Evolutionary conservation across 1,140 invertebrate species (phyloP), one percentile per base, ranked within the genome.

Genomic region (Calliphora vicina): DNA sequence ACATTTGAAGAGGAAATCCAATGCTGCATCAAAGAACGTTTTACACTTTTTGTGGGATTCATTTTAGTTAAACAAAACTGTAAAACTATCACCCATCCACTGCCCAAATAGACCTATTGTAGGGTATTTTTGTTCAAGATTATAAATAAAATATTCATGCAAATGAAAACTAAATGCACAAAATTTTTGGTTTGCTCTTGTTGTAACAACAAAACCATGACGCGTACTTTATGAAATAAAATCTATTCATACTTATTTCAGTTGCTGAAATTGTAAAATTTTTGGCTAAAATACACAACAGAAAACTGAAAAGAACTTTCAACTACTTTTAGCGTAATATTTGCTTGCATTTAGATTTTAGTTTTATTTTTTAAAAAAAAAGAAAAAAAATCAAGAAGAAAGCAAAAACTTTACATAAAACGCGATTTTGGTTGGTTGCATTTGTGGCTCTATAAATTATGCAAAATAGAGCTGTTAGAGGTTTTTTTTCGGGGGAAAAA

Each of bases 141-240:
- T 35, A 35, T 35, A 35, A 35, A 35, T 35, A 86, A 88, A 88
- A 88, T 88, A 88, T 88, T 88, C 87, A 88, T 88, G 87, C 85
- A 88, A 88, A 88, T 88, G 87, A 88, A 88, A 88, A 88, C 88
- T 88, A 88, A 88, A 88, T 88, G 87, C 87, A 88, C 87, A 88
- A 72, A 82, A 29, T 35, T 74, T 17, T 74, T 29, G 26, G 26
- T 74, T 74, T 35, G 26, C n/a, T 29, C 25, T 74, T 74, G 12
- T 74, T 35, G 29, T 26, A 42, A 42, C 26, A 35, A 76, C 29
- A 20, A 29, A 67, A 23, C n/a, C n/a, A 20, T 23, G 23, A n/a
- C 29, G 35, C 29, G 2, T 26, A 35, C 72, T 74, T 35, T 15
- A 74, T n/a, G 17, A 74, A 26, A 17, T n/a, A 35, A 76, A 76